Evolutionary conservation across 2,888 invertebrate genomes (phyloP).

Genomic region (Microctonus aethiopoides): DNA sequence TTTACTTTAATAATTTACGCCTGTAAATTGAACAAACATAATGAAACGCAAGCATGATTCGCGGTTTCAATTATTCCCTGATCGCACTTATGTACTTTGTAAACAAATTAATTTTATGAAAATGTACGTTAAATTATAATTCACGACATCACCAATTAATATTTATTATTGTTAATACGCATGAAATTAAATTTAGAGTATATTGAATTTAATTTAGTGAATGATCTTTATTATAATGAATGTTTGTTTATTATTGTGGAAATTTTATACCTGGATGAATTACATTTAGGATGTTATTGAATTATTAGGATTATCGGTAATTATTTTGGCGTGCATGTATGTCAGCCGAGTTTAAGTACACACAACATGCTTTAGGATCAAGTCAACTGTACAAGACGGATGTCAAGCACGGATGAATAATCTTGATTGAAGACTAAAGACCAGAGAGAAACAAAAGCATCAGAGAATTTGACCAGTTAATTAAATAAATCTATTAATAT

Average conservation of each 20-base stretch:
- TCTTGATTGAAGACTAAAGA: neutral
- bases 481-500: no score
- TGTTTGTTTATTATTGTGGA: no score
- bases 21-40: neutral
- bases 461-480: neutral
- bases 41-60: neutral
- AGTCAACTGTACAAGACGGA: neutral
- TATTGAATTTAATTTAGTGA: neutral
- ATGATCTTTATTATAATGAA: neutral
- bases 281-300: neutral
- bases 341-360: neutral
- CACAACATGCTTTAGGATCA: neutral
- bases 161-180: no score
- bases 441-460: neutral
- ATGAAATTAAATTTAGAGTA: no score
- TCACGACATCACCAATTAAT: no score
- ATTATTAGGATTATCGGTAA: neutral
- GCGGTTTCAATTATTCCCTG: neutral
- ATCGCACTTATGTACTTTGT: neutral
- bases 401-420: neutral
- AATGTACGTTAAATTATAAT: no score
- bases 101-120: no score
- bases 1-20: neutral
- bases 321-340: neutral
- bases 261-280: neutral